Evolutionary conservation across 2,888 invertebrate genomes (phyloP), one percentile per base, ranked within the genome.

Genomic region (Nipponacmea schrenckii): DNA sequence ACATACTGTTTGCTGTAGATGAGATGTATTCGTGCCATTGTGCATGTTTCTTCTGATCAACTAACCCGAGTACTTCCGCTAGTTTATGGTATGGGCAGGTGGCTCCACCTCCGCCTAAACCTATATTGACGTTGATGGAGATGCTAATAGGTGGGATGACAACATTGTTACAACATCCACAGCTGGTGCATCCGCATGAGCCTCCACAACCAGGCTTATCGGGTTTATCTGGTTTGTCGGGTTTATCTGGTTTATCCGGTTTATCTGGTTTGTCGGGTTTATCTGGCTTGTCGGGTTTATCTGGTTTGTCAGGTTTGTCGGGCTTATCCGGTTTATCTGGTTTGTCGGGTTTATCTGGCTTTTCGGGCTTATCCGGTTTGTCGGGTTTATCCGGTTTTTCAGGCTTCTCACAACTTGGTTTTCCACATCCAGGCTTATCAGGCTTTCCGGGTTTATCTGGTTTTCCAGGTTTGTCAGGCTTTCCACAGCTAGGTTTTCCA

Each of bases 41-140:
- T 39, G 62, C 24, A 14, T 70, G 69, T 15, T 50, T 12, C 20
- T 70, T 50, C 50, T 65, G 17, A 46, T 56, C 64, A 39, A 65
- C 63, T 10, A 70, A 50, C 5, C 69, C 69, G 3, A 70, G 64
- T 26, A 64, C 27, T 64, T 64, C 27, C 5, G 48, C 44, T 26
- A 70, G 69, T 56, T 70, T 70, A 39, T 70, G 64, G 39, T 50
- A 50, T 10, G 69, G 63, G 31, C 69, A 70, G 56, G 46, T 56
- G 20, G 26, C 44, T 27, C 56, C 62, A 8, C n/a, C 56, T 26
- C 50, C 50, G 0, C 56, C 56, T 12, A 56, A 12, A 50, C 50
- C 31, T 1, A 46, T 39, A 48, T 45, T 65, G 64, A 70, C 39
- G 15, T 70, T 70, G 17, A 70, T 64, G 24, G 56, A 39, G 48